Evolutionary conservation across 2,888 invertebrate species (phyloP).

Genomic region (Cerastis rubricosa): DNA sequence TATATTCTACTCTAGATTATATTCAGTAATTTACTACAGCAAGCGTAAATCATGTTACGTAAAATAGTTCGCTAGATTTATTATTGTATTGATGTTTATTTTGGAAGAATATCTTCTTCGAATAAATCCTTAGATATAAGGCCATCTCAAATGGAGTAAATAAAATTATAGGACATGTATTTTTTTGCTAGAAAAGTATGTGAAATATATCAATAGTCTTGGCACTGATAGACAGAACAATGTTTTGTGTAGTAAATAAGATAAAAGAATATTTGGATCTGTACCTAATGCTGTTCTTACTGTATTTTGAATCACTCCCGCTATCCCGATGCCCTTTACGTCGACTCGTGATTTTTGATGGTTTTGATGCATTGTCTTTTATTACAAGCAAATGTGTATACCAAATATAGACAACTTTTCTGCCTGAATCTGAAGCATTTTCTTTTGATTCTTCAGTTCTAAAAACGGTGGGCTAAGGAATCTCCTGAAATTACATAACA

Average conservation of each 20-base stretch:
- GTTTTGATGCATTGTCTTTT: no score
- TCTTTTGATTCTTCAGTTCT: neutral
- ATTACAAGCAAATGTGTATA: neutral
- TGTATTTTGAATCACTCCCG: no score
- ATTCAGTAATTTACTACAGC: slow-evolving; percentile 30
- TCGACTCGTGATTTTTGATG: no score
- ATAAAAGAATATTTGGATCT: neutral
- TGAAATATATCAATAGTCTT: slow-evolving; percentile 23
- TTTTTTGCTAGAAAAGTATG: slow-evolving; percentile 19
- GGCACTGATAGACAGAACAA: neutral
- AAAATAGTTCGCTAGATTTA: slow-evolving; percentile 46
- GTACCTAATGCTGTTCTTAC: neutral
- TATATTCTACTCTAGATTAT: slow-evolving; percentile 8
- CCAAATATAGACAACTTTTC: no score
- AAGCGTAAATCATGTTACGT: slow-evolving; percentile 49
- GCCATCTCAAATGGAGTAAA: slow-evolving; percentile 26
- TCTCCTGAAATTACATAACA: neutral
- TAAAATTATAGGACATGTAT: slow-evolving; percentile 11
- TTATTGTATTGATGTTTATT: slow-evolving; percentile 56
- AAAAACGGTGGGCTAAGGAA: neutral
- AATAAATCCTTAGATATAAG: slow-evolving; percentile 32
- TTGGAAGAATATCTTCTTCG: slow-evolving; percentile 23
- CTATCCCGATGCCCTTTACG: no score
- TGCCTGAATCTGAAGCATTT: neutral
- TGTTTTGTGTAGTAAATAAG: slow-evolving; percentile 2